Conservation (phyloP, 2,113 vertebrate species). For the Bubo blakistoni region DNA sequence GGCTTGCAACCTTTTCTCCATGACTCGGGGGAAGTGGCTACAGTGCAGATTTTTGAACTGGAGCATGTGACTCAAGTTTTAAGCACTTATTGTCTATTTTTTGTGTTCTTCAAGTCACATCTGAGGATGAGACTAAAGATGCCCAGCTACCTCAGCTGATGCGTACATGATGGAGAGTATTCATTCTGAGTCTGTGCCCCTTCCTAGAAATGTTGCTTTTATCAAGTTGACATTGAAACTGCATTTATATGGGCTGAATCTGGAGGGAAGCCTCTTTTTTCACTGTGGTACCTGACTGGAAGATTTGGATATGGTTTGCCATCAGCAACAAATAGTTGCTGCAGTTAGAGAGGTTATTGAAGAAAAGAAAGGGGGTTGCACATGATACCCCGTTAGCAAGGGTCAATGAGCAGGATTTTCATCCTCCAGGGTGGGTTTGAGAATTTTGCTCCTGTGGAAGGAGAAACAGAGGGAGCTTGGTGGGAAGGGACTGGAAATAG, state of each 20-base stretch:
- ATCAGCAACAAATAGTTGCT: not conserved
- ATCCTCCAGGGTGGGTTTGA: not conserved
- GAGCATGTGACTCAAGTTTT: not conserved
- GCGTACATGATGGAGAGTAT: not conserved
- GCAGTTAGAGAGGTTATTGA: not conserved
- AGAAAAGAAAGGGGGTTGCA: not conserved
- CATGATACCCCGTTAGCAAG: not conserved
- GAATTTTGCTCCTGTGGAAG: not conserved
- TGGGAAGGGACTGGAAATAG: not conserved
- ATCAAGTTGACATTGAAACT: not conserved
- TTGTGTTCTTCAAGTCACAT: not conserved
- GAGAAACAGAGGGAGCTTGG: not conserved
- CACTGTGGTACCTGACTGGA: not conserved
- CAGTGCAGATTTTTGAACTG: not conserved
- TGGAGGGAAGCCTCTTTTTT: not conserved
- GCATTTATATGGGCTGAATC: not conserved
- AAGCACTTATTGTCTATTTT: not conserved
- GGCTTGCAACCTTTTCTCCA: not conserved
- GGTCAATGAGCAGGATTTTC: not conserved
- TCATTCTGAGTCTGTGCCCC: not conserved
- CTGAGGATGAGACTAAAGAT: not conserved
- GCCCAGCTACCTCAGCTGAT: not conserved
- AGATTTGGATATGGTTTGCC: not conserved
- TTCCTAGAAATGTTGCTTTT: not conserved
- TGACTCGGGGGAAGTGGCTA: not conserved